phyloP scores from a whole-genome alignment of 2,113 vertebrate species.

The Martes martes region DNA sequence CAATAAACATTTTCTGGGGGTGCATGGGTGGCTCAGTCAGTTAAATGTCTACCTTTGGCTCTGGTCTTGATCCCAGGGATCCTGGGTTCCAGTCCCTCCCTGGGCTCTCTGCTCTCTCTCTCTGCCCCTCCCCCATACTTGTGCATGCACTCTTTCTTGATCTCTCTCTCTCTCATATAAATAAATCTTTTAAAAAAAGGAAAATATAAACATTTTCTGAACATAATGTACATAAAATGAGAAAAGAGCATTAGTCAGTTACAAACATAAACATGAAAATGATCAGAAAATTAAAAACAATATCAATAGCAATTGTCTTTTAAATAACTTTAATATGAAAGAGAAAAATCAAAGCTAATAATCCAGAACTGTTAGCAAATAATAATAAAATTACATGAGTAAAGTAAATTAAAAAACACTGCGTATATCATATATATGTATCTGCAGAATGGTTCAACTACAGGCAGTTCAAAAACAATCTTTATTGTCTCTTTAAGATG shows the following conservation, averaged over 20 bases:
- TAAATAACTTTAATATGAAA: neutral
- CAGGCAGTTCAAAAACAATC: neutral
- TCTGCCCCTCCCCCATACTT: neutral
- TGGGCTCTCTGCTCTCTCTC: neutral
- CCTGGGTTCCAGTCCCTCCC: neutral
- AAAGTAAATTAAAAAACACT: neutral
- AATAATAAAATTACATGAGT: neutral
- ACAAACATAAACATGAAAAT: neutral
- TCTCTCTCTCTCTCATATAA: neutral
- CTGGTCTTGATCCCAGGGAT: neutral
- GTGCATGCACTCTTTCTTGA: neutral
- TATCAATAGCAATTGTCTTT: neutral
- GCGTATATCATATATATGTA: too few relatives aligned
- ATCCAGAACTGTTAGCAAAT: neutral
- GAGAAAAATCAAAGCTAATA: neutral
- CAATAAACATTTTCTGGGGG: neutral
- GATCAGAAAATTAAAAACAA: neutral
- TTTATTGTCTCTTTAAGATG: neutral
- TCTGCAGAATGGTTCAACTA: neutral
- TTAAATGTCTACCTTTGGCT: neutral
- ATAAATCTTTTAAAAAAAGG: neutral
- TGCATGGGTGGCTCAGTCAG: neutral
- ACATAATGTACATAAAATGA: neutral
- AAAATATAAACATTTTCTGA: neutral
- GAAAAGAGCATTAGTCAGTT: neutral